These are phyloP conservation scores for Ceratina japonica DNA, from an alignment of 1,140 invertebrate species.

Conservation along the genomic window DNA sequence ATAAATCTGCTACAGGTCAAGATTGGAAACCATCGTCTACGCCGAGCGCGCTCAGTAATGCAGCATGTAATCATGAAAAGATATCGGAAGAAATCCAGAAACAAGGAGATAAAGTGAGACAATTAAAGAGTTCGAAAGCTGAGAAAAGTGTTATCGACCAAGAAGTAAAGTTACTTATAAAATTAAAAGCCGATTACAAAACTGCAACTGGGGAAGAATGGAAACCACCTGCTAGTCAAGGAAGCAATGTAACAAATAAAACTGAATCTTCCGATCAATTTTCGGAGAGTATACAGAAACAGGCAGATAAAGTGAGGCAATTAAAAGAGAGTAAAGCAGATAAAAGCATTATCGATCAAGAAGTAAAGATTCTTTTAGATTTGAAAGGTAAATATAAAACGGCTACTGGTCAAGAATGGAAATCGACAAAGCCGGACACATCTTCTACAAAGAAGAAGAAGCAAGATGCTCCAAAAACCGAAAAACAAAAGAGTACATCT, in stretches of 20 bases:
- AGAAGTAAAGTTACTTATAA: slow-evolving; percentile 79
- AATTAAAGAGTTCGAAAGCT: slow-evolving; percentile 79
- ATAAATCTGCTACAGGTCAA: slow-evolving; percentile 83
- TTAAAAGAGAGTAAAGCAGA: slow-evolving; percentile 79
- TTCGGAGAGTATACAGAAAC: slow-evolving; percentile 66
- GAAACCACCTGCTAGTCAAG: background rate
- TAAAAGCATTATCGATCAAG: slow-evolving; percentile 48
- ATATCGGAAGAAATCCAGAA: slow-evolving; percentile 67
- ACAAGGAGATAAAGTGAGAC: slow-evolving; percentile 63
- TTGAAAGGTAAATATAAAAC: slow-evolving; percentile 90
- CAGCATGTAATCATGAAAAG: slow-evolving; percentile 36
- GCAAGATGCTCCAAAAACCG: slow-evolving; percentile 52
- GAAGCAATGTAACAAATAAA: background rate
- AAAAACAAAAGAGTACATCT: background rate
- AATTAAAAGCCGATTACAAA: slow-evolving; percentile 90
- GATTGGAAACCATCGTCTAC: slow-evolving; percentile 82
- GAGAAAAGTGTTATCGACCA: slow-evolving; percentile 44
- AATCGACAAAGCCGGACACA: slow-evolving; percentile 37
- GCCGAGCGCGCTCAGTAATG: background rate
- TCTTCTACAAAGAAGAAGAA: slow-evolving; percentile 47
- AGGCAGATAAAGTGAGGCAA: slow-evolving; percentile 62
- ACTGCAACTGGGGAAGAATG: slow-evolving; percentile 77
- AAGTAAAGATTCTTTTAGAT: slow-evolving; percentile 80
- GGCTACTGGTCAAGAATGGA: slow-evolving; percentile 84
- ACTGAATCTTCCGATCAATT: slow-evolving; percentile 51